Percentiles rank a stretch among this genome's conserved stretches.
phyloP scores from a whole-genome alignment of 2,113 vertebrate species.

The Chelonoidis abingdonii region DNA sequence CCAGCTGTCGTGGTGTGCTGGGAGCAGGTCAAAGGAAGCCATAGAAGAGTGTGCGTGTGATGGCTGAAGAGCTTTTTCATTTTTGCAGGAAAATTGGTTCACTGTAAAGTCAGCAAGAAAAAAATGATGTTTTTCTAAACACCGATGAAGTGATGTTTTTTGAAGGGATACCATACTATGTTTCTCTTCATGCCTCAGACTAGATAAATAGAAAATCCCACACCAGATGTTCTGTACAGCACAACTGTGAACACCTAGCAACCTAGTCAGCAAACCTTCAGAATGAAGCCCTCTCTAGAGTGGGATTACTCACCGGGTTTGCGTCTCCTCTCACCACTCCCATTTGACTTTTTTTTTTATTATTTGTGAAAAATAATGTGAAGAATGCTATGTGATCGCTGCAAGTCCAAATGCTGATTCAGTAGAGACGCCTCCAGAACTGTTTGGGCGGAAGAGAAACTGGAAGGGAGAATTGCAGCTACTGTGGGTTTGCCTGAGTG shows the following conservation, averaged over 20 bases:
- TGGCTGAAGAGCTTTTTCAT: not conserved
- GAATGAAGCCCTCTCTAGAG: not conserved
- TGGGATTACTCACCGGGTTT: not conserved
- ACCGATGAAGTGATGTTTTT: not conserved
- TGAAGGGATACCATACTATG: not conserved
- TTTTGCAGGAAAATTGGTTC: not conserved
- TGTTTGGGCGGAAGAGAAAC: not conserved
- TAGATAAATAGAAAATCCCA: not conserved
- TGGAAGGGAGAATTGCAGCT: not conserved
- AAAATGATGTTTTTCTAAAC: not conserved
- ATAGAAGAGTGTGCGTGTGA: not conserved
- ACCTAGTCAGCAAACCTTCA: not conserved
- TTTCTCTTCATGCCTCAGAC: not conserved
- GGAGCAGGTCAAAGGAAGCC: not conserved
- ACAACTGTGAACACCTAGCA: not conserved
- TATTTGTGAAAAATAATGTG: not conserved
- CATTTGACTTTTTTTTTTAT: not conserved
- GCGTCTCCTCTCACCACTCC: not conserved
- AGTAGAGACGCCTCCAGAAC: not conserved
- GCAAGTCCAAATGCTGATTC: not conserved
- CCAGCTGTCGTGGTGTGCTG: not conserved
- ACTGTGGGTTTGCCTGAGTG: not conserved
- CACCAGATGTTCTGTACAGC: not conserved
- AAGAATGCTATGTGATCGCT: not conserved
- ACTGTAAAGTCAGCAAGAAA: not conserved